Conservation (phyloP, 2,888 invertebrate species). For the Zygothrica quintamaculata region DNA sequence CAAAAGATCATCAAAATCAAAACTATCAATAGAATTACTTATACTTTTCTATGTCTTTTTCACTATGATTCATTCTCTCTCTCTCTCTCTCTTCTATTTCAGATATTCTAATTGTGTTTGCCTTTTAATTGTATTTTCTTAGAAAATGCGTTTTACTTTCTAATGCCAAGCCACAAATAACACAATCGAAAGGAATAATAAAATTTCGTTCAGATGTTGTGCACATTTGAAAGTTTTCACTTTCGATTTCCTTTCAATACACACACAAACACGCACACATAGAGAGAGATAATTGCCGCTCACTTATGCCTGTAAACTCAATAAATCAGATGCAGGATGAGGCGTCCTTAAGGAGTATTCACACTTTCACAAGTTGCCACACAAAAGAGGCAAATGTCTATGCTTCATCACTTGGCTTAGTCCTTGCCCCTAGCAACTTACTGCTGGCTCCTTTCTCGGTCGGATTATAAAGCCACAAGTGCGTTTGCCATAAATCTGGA, state of each 20-base stretch:
- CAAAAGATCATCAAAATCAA: slow-evolving; percentile 2
- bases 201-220: background rate
- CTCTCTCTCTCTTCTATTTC: too few relatives aligned
- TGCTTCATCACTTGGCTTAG: slow-evolving; percentile 5
- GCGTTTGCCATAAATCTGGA: slow-evolving; percentile 73
- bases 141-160: slow-evolving; percentile 4
- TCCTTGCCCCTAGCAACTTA: slow-evolving; percentile 30
- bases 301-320: slow-evolving; percentile 51
- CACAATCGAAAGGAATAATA: background rate
- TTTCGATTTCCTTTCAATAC: slow-evolving; percentile 50
- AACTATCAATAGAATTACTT: too few relatives aligned
- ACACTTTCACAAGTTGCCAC: slow-evolving; percentile 73
- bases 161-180: background rate
- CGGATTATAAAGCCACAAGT: slow-evolving; percentile 66
- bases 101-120: too few relatives aligned
- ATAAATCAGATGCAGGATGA: slow-evolving; percentile 74
- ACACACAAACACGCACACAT: background rate
- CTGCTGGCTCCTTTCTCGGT: too few relatives aligned
- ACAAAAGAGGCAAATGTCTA: slow-evolving; percentile 34
- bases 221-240: slow-evolving; percentile 48
- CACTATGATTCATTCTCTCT: too few relatives aligned
- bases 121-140: too few relatives aligned
- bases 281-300: slow-evolving; percentile 18
- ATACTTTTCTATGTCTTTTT: too few relatives aligned
- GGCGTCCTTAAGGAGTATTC: slow-evolving; percentile 78